Conservation (phyloP, 2,113 vertebrate genomes). For the Girardinichthys multiradiatus region DNA sequence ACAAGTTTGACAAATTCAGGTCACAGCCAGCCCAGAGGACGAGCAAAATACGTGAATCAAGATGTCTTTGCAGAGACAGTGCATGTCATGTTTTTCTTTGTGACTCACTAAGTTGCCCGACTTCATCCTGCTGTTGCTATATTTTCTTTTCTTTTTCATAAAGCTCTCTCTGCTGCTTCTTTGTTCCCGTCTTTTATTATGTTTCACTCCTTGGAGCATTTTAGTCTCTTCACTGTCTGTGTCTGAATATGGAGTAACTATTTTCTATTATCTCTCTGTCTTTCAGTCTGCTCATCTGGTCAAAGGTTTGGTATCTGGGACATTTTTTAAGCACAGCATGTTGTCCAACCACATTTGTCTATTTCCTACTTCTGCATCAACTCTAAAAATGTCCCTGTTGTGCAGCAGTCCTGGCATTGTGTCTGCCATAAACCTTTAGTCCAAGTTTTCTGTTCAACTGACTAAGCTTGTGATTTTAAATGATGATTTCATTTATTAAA, state of each 20-base stretch:
- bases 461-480: no score
- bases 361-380: conserved; percentile 4
- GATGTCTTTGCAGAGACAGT: conserved; percentile 18
- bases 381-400: background rate
- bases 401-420: background rate
- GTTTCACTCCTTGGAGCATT: conserved; percentile 5
- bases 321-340: conserved; percentile 25
- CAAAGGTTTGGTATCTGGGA: conserved; percentile 2
- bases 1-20: conserved; percentile 44
- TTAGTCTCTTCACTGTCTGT: conserved; percentile 17
- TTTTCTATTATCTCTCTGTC: conserved; percentile 15
- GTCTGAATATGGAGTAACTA: background rate
- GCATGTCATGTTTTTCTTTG: conserved; percentile 5
- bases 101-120: conserved; percentile 31
- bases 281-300: conserved; percentile 23
- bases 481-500: no score
- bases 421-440: background rate
- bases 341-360: background rate
- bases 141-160: conserved; percentile 28
- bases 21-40: conserved; percentile 23
- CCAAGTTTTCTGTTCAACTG: background rate
- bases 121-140: conserved; percentile 10
- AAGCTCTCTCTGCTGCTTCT: conserved; percentile 19
- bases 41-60: conserved; percentile 10
- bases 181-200: background rate